A percentile compares a stretch with the other conserved stretches of the same genome.
Evolutionary conservation across 2,888 invertebrate genomes (phyloP).

Genomic region (Parthenolecanium corni): DNA sequence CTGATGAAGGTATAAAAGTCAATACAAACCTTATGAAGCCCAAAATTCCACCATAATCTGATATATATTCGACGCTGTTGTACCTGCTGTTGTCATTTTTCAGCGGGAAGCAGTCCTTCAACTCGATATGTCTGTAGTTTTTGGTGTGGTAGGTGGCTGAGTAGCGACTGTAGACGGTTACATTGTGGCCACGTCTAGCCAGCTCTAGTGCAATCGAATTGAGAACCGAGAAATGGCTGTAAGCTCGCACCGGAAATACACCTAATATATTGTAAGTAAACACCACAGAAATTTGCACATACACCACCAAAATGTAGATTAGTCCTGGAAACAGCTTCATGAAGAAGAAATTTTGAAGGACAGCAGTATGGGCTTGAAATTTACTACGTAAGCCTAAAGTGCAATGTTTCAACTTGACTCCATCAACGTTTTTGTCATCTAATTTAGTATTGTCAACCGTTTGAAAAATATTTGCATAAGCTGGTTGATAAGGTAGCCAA

Average conservation of each 20-base stretch:
- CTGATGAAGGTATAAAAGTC: conserved; percentile 9
- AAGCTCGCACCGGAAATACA: conserved; percentile 22
- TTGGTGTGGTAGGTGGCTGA: not conserved
- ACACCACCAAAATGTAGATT: not conserved
- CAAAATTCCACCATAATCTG: conserved; percentile 1
- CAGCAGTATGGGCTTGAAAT: too few relatives aligned
- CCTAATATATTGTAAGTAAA: conserved; percentile 16
- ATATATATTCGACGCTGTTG: conserved; percentile 16
- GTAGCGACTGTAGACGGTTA: conserved; percentile 18
- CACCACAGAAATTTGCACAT: not conserved
- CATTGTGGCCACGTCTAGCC: conserved; percentile 15
- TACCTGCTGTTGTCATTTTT: conserved; percentile 2
- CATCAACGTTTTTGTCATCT: too few relatives aligned
- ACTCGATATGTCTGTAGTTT: conserved; percentile 3
- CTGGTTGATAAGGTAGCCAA: too few relatives aligned
- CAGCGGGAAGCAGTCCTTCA: conserved; percentile 9
- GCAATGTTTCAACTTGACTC: too few relatives aligned
- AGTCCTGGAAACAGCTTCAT: too few relatives aligned
- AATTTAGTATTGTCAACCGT: too few relatives aligned
- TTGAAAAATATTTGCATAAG: too few relatives aligned
- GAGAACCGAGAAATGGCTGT: conserved; percentile 16
- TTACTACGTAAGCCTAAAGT: too few relatives aligned
- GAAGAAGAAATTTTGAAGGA: too few relatives aligned
- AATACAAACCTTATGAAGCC: conserved; percentile 2
- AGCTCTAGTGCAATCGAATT: conserved; percentile 20